These are phyloP conservation scores for Melitaea athalia DNA, from an alignment of 2,888 invertebrate genomes.

Conservation along the genomic window DNA sequence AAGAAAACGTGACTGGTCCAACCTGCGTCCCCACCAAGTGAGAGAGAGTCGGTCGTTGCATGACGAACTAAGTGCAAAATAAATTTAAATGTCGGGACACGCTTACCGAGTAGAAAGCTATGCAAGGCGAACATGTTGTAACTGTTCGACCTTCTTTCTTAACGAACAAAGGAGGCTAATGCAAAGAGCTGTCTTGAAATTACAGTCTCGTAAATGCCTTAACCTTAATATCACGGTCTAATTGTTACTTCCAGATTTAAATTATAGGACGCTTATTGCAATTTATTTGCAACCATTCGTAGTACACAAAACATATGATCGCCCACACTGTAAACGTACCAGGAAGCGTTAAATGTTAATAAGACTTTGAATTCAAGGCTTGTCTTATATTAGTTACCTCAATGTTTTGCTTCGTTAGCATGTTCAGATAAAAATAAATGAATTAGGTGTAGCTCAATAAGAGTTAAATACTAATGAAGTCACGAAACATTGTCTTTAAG, in stretches of 20 bases:
- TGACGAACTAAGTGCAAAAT: slow-evolving; percentile 74
- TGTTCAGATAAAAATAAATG: slow-evolving; percentile 8
- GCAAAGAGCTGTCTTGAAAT: slow-evolving; percentile 58
- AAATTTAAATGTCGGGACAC: slow-evolving; percentile 80
- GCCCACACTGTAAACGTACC: slow-evolving; percentile 64
- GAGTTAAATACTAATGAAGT: slow-evolving; percentile 1
- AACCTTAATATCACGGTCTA: slow-evolving; percentile 75
- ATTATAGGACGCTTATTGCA: slow-evolving; percentile 49
- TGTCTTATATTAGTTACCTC: slow-evolving; percentile 70
- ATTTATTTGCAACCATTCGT: slow-evolving; percentile 41
- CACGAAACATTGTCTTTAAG: slow-evolving; percentile 1
- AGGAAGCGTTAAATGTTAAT: slow-evolving; percentile 79
- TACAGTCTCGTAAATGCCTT: slow-evolving; percentile 62
- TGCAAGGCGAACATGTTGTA: slow-evolving; percentile 79
- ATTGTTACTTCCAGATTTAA: slow-evolving; percentile 63
- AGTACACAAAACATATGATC: slow-evolving; percentile 48
- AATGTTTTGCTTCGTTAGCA: slow-evolving; percentile 61
- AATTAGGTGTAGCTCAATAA: slow-evolving; percentile 2
- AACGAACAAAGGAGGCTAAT: slow-evolving; percentile 75
- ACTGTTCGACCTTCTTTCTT: slow-evolving; percentile 78
- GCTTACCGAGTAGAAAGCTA: slow-evolving; percentile 79
- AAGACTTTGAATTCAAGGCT: slow-evolving; percentile 79
- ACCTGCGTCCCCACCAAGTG: slow-evolving; percentile 69
- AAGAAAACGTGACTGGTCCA: slow-evolving; percentile 75
- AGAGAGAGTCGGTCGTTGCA: slow-evolving; percentile 72